Base-by-base conservation (phyloP, 30 jellyfish, hydroid and myxozoan species). In the Hydra vulgaris region DNA sequence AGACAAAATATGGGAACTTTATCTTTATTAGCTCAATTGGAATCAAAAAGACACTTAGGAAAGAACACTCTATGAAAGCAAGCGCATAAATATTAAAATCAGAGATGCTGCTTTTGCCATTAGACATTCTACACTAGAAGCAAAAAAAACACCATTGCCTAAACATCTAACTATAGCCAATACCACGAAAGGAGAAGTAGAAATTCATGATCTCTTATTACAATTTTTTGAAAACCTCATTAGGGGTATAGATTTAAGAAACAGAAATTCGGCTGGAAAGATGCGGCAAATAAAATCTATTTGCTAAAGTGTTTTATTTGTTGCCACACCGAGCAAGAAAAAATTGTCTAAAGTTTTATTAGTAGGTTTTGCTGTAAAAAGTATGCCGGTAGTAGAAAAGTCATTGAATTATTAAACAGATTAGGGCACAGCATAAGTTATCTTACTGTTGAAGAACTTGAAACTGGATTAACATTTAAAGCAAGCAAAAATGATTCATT, bases 41-140 rank as follows among this genome's bases (percentile, higher is more conserved):
- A 71, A 71, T 18, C 23, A 23, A 71, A 71, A 40, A 71, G 27
- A 40, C 79, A 17, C 27, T 71, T 40, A 0, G 79, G 27, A 71
- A 71, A 71, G 79, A 71, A 23, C 27, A 71, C 27, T 71, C 79
- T 17, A 71, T 71, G 79, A 71, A 71, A 23, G 27, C 79, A 71
- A 71, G 22, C 23, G n/a, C n/a, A 17, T 71, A 40, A 71, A 71
- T 18, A 23, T 23, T 20, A 71, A 21, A 23, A 71, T 71, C 27
- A 71, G 79, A 71, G 79, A 71, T 71, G 79, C 22, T 18, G 79
- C 79, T 17, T 71, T 71, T 71, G 79, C 79, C 23, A 17, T 71
- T 18, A 71, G 17, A 71, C 22, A 18, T 23, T 23, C 79, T 71
- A 71, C 22, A 71, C 79, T 23, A 18, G 79, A 71, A 18, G 79